Conservation (phyloP, 2,797 vertebrate genomes). For the Threskiornis aethiopicus region DNA sequence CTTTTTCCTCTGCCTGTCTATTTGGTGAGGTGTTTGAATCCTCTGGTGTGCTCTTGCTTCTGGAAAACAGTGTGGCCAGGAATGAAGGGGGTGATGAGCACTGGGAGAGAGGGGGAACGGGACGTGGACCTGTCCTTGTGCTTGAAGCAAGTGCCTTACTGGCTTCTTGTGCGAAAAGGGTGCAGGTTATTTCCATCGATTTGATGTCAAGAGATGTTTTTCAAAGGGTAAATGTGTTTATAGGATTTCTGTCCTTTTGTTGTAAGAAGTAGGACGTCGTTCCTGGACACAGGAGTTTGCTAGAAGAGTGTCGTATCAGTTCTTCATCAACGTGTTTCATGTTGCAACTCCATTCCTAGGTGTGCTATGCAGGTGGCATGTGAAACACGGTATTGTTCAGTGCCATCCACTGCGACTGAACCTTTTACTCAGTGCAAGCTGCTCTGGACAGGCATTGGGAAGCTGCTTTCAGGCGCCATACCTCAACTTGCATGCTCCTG, state of each 20-base stretch:
- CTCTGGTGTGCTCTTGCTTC: neutral
- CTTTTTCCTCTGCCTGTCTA: neutral
- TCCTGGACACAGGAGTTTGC: neutral
- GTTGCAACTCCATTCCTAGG: neutral
- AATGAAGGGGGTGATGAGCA: neutral
- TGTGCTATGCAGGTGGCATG: neutral
- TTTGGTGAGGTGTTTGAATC: neutral
- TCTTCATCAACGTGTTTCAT: neutral
- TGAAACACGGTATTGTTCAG: rapidly evolving
- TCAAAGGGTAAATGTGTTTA: neutral
- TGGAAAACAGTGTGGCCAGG: neutral
- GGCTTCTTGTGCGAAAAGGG: neutral
- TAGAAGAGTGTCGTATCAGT: neutral
- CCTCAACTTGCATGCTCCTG: rapidly evolving
- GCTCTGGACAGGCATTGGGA: neutral
- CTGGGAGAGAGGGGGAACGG: neutral
- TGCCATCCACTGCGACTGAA: neutral
- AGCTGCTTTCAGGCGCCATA: neutral
- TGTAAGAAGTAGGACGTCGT: neutral
- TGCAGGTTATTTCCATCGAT: neutral
- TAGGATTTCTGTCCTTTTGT: neutral
- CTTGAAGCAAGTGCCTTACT: neutral
- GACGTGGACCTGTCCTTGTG: neutral
- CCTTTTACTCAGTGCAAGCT: neutral
- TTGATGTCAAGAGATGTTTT: neutral